Conservation (phyloP, 2,797 vertebrate genomes). For the Morelia viridis region DNA sequence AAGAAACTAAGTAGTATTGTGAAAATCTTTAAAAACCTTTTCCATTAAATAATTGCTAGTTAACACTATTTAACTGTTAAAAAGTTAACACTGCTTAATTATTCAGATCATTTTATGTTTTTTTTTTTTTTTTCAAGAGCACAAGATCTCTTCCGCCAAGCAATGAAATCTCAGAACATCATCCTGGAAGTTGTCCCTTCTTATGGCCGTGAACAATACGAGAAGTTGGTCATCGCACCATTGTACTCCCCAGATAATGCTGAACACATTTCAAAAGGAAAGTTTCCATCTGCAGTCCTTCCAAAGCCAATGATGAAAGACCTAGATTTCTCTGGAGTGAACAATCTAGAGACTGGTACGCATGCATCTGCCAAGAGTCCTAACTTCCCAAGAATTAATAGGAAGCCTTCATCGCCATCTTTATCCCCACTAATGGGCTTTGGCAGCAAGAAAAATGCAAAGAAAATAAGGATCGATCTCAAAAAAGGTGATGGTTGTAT, state of each 20-base stretch:
- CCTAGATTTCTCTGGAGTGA: slow-evolving; percentile 48
- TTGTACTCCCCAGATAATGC: slow-evolving; percentile 74
- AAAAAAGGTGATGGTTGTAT: slow-evolving; percentile 86
- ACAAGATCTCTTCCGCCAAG: slow-evolving; percentile 92
- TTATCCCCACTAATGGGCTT: slow-evolving; percentile 82
- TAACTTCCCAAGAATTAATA: slow-evolving; percentile 67
- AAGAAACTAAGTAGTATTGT: not conserved
- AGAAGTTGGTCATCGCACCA: slow-evolving; percentile 85
- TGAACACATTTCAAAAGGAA: slow-evolving; percentile 73
- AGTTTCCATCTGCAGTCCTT: slow-evolving; percentile 78
- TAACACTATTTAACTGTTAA: not conserved
- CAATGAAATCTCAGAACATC: slow-evolving; percentile 85
- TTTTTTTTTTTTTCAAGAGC: slow-evolving; percentile 61
- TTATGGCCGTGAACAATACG: slow-evolving; percentile 84
- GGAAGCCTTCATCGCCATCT: slow-evolving; percentile 78
- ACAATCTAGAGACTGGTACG: slow-evolving; percentile 57
- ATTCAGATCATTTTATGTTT: not conserved
- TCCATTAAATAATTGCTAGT: not conserved
- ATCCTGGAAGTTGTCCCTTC: slow-evolving; percentile 84
- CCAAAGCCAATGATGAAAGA: slow-evolving; percentile 74
- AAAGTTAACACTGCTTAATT: not conserved
- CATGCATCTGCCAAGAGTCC: slow-evolving; percentile 66
- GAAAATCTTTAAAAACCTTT: not conserved
- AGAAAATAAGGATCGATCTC: slow-evolving; percentile 89
- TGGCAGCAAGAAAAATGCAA: slow-evolving; percentile 83